Conservation (phyloP, 1,140 invertebrate species). For the Drosophila bocqueti region DNA sequence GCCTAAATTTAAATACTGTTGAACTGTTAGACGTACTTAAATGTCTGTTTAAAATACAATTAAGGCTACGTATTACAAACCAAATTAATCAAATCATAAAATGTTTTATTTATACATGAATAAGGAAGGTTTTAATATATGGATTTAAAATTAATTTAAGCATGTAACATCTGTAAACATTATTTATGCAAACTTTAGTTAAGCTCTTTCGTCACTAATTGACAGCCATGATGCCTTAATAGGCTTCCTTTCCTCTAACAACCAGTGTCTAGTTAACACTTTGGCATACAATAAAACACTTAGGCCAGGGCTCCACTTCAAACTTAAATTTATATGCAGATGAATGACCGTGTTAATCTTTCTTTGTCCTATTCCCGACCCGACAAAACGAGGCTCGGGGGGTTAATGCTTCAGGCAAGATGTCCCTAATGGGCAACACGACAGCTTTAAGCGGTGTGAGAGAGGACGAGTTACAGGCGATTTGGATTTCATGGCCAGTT, state of each 20-base stretch:
- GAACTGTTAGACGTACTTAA: neutral
- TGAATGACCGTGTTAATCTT: slow-evolving; percentile 29
- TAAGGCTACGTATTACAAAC: neutral
- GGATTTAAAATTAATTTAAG: neutral
- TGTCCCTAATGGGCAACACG: slow-evolving; percentile 38
- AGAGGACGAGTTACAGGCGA: neutral
- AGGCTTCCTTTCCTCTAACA: neutral
- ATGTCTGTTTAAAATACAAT: slow-evolving; percentile 1
- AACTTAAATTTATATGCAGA: slow-evolving; percentile 37
- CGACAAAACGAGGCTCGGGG: neutral
- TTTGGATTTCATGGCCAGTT: slow-evolving; percentile 7
- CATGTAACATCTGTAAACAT: too few species aligned
- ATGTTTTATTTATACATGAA: too few species aligned
- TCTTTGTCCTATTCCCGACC: slow-evolving; percentile 7
- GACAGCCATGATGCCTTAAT: too few species aligned
- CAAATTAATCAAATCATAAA: too few species aligned
- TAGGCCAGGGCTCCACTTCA: neutral
- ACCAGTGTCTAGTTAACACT: neutral
- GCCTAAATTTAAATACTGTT: neutral
- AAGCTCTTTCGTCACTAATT: neutral
- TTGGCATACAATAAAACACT: slow-evolving; percentile 15
- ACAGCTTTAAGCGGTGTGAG: slow-evolving; percentile 11
- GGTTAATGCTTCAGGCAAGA: slow-evolving; percentile 30
- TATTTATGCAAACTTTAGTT: neutral
- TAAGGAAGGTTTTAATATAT: neutral